phyloP scores from a whole-genome alignment of 2,113 vertebrate species.

The Hystrix brachyura region DNA sequence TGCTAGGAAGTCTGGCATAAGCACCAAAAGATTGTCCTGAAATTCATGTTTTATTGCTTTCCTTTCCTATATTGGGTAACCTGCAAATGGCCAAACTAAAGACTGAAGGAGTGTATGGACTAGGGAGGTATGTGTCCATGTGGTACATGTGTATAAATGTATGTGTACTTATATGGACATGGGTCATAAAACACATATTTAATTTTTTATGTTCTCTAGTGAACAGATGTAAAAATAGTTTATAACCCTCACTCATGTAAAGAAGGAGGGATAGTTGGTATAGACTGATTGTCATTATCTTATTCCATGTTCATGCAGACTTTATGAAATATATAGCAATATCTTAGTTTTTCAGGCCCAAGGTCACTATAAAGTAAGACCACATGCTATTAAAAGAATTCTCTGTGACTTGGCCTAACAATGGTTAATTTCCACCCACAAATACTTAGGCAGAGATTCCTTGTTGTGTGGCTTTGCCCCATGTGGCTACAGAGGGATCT shows the following conservation, averaged over 20 bases:
- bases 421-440: neutral
- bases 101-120: neutral
- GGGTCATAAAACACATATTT: neutral
- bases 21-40: neutral
- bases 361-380: neutral
- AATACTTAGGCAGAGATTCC: neutral
- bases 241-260: neutral
- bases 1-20: neutral
- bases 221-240: neutral
- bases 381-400: neutral
- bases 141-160: neutral
- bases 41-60: neutral
- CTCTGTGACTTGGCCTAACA: neutral
- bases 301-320: neutral
- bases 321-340: neutral
- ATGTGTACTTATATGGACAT: neutral
- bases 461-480: neutral
- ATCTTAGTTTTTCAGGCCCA: neutral
- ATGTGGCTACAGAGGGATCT: neutral
- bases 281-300: neutral
- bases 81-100: neutral
- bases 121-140: neutral
- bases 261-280: neutral
- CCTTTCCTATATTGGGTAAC: neutral
- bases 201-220: neutral